Evolutionary conservation across 2,797 vertebrate species (phyloP), one percentile per base, ranked within the genome.

Genomic region (Steatocranus sp.): DNA sequence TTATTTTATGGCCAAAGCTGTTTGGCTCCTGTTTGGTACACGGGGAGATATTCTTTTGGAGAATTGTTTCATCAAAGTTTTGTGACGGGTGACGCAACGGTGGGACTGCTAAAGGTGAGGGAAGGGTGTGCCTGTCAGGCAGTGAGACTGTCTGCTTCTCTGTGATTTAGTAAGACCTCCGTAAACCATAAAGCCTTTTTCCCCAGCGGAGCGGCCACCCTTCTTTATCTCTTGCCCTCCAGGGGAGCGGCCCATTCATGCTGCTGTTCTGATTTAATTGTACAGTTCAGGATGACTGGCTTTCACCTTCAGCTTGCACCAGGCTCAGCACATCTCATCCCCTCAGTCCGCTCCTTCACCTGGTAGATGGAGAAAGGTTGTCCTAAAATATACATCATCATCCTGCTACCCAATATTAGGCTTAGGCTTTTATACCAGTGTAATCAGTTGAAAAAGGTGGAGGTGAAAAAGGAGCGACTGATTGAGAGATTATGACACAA

Each of bases 261-360:
- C 87, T 86, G 88, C 87, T 76, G 79, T 83, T 76, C 90, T 91
- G 91, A 95, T 95, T 96, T 96, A 96, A 96, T 95, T 96, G 94
- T 92, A 90, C 93, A 94, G 93, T 95, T 96, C 91, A 83, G 94
- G 93, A 94, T 95, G 95, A 93, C 93, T 96, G 93, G 81, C 83
- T 95, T 91, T 96, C 92, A 94, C 94, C 95, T 96, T 96, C 93
- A 93, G 88, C 87, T 86, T 89, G 80, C 84, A 82, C 89, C 54
- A 5, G 74, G 77, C 88, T 91, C 89, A 93, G 90, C 90, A 89
- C 87, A 89, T 87, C 82, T 84, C 82, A 80, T 63, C 48, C 79
- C 66, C 34, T 76, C 51, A 50, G 79, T 82, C 78, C 68, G 20
- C 56, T 76, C 8, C 73, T 87, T 81, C n/a, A 83, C 84, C 79